Evolutionary conservation across 2,797 vertebrate species (phyloP), one percentile per base, ranked within the genome.

Genomic region (Lophotriccus pileatus): DNA sequence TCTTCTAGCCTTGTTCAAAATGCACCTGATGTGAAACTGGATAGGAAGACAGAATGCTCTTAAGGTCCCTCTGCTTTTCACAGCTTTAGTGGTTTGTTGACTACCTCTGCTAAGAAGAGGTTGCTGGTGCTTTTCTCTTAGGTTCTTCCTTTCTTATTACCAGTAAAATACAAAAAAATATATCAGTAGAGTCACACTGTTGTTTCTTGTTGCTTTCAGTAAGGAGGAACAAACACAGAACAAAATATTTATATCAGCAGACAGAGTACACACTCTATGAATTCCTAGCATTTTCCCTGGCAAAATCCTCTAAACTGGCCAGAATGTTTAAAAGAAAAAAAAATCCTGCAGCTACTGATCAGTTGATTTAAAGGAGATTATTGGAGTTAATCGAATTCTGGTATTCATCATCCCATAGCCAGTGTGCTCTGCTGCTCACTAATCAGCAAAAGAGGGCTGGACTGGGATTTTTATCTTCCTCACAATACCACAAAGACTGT

Each of bases 151-250:
- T 70, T 69, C 16, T 69, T 73, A 73, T 47, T 69, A 59, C 23
- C 41, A 73, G 18, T 30, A 59, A 90, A 82, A 79, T 20, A 60
- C n/a, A 63, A 47, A 24, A 66, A 72, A 76, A 55, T 7, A 9
- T 32, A 21, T 10, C 0, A 0, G 4, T 59, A 44, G 24, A 72
- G 63, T 53, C 36, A 75, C 41, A 12, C 52, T 59, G 23, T 23
- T 34, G n/a, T 10, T 32, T 30, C 50, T 52, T 1, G 0, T 50
- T 15, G 36, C 36, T 93, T 58, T 88, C 59, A 55, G 8, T 59
- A 37, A 91, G 49, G 7, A 81, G 21, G 22, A 86, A 50, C 25
- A 39, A 49, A 15, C 46, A 60, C 18, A 76, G n/a, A 77, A 49
- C 19, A 58, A 69, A 74, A 18, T 36, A 66, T 34, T 76, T 43